Conservation (phyloP, 2,113 vertebrate species). For the Psophia crepitans region DNA sequence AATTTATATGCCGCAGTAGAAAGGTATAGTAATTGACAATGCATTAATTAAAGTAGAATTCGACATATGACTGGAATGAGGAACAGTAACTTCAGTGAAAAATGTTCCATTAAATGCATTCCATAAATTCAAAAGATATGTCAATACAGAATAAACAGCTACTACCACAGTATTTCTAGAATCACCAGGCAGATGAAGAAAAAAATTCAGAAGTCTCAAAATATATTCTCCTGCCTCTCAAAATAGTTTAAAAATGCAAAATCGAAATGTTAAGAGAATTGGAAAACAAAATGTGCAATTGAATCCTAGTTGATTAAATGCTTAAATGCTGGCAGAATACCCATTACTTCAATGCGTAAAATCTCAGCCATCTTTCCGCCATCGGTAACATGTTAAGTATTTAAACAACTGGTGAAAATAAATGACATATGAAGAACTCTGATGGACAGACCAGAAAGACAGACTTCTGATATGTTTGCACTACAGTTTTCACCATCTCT, state of each 20-base stretch:
- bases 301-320: background rate
- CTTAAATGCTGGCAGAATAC: background rate
- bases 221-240: background rate
- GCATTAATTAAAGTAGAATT: background rate
- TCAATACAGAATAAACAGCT: background rate
- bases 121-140: background rate
- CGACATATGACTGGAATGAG: background rate
- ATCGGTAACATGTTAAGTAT: background rate
- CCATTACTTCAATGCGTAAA: background rate
- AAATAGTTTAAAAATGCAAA: background rate
- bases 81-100: background rate
- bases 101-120: background rate
- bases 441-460: background rate
- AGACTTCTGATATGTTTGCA: background rate
- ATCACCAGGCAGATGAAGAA: background rate
- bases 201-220: background rate
- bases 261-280: background rate
- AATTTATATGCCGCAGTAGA: background rate
- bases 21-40: background rate
- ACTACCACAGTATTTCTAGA: background rate
- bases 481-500: background rate
- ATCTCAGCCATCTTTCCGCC: background rate
- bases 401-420: background rate
- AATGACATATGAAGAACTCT: background rate
- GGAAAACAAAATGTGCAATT: background rate